Evolutionary conservation across 2,113 vertebrate genomes (phyloP).

Genomic region (Ammospiza caudacuta): DNA sequence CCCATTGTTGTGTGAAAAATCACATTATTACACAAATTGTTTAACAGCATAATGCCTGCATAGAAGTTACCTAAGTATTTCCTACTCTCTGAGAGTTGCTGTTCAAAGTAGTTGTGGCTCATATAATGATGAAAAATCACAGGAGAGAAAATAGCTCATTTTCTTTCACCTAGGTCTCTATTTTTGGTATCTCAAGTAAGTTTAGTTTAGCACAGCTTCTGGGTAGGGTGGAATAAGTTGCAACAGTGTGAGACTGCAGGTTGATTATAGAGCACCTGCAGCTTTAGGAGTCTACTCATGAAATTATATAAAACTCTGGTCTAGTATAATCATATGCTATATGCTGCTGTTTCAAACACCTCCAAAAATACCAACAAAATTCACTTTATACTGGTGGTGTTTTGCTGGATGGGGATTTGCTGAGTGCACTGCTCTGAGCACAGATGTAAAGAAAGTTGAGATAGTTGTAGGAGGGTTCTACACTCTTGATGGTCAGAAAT

Average conservation of each 20-base stretch:
- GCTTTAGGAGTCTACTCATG: neutral
- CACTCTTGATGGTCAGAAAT: neutral
- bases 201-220: neutral
- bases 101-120: neutral
- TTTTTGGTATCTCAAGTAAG: neutral
- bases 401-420: neutral
- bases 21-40: neutral
- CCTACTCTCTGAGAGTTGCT: neutral
- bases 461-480: fast-evolving
- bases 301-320: neutral
- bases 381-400: neutral
- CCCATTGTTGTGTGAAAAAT: neutral
- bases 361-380: neutral
- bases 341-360: neutral
- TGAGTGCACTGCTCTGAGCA: neutral
- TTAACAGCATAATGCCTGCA: neutral
- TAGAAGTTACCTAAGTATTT: neutral
- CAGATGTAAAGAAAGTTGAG: neutral
- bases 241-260: neutral
- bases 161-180: neutral
- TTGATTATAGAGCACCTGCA: neutral
- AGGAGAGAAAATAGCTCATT: neutral
- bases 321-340: neutral
- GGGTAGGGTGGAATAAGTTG: neutral
- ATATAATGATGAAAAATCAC: neutral